Evolutionary conservation across 2,888 invertebrate genomes (phyloP).

Genomic region (Alentia gelatinosa): DNA sequence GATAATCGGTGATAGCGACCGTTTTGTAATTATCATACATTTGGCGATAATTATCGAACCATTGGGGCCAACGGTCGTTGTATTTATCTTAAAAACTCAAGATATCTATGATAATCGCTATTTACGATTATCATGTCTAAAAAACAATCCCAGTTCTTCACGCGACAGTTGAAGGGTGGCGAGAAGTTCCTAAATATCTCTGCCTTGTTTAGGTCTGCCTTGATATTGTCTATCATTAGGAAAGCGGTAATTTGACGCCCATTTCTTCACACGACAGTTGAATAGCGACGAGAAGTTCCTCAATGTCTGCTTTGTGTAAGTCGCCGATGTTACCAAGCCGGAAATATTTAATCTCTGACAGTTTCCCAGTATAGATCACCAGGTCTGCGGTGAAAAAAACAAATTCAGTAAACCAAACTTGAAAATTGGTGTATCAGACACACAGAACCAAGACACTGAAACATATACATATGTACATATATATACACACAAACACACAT

Average conservation of each 20-base stretch:
- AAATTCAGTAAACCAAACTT: too few species aligned
- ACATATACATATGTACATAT: too few species aligned
- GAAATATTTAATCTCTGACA: conserved; percentile 81
- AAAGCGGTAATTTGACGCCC: conserved; percentile 74
- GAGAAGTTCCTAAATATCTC: conserved; percentile 80
- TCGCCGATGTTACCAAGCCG: conserved; percentile 82
- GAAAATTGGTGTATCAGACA: too few species aligned
- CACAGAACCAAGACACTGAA: too few species aligned
- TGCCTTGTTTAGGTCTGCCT: conserved; percentile 77
- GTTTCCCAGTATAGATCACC: conserved; percentile 82
- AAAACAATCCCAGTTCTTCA: conserved; percentile 80
- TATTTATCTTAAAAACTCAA: too few species aligned
- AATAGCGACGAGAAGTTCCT: conserved; percentile 77
- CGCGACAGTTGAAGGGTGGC: conserved; percentile 78
- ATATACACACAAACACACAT: too few species aligned
- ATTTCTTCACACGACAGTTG: conserved; percentile 79
- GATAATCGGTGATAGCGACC: too few species aligned
- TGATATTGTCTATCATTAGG: neutral
- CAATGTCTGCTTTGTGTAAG: conserved; percentile 80
- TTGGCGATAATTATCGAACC: too few species aligned
- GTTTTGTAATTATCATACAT: too few species aligned
- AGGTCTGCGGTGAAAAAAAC: conserved; percentile 75
- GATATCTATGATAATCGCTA: too few species aligned
- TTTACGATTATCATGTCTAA: too few species aligned
- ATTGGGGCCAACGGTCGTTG: too few species aligned